These are phyloP conservation scores for Gorsachius magnificus DNA, from an alignment of 2,797 vertebrate genomes.

Conservation along the genomic window DNA sequence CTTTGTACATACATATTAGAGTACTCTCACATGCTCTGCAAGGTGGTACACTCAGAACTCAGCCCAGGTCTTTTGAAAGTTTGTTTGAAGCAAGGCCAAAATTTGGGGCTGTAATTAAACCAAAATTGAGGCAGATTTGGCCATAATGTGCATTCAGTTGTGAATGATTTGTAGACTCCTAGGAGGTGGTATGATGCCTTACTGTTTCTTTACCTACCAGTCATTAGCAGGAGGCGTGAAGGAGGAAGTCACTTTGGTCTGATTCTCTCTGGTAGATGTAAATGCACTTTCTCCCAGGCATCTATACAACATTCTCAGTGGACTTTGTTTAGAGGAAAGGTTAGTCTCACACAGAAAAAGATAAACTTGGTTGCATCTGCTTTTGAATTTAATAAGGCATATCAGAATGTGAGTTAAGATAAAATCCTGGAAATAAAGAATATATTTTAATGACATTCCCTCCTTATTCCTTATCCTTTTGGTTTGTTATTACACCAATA, in stretches of 20 bases:
- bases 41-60: neutral
- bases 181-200: neutral
- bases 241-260: neutral
- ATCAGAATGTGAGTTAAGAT: neutral
- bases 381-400: neutral
- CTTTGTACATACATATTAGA: neutral
- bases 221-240: neutral
- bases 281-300: neutral
- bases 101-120: neutral
- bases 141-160: neutral
- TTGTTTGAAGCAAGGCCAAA: slow-evolving; percentile 1
- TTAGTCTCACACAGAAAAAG: neutral
- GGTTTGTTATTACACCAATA: neutral
- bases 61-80: neutral
- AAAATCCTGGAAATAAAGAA: neutral
- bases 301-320: neutral
- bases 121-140: neutral
- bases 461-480: neutral
- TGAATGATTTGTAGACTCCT: neutral
- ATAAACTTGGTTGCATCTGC: neutral
- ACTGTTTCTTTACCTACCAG: neutral
- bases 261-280: neutral
- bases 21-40: neutral
- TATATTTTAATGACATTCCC: neutral
- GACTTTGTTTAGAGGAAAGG: neutral